Evolutionary conservation across 2,797 vertebrate species (phyloP).

Genomic region (Micromesistius poutassou): DNA sequence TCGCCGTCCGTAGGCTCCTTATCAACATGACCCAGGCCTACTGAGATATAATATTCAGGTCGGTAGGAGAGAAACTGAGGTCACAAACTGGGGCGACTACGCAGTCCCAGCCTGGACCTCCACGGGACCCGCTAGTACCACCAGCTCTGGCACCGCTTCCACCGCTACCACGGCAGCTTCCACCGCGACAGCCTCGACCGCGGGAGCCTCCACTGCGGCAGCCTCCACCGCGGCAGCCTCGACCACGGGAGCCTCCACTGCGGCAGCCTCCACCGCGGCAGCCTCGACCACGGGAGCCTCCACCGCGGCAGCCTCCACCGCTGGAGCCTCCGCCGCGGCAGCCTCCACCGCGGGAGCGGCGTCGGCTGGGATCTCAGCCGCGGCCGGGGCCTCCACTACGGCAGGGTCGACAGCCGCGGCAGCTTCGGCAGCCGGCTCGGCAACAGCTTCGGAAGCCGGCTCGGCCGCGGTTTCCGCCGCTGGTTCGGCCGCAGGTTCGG

Average conservation of each 20-base stretch:
- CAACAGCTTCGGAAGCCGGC: slow-evolving; percentile 30
- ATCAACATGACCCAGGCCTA: neutral
- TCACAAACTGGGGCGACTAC: slow-evolving; percentile 17
- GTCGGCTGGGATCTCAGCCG: neutral
- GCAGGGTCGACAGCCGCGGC: slow-evolving; percentile 18
- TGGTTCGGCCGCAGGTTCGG: slow-evolving; percentile 20
- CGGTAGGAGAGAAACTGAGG: neutral
- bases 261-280: slow-evolving; percentile 10
- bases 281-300: neutral
- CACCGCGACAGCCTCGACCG: neutral
- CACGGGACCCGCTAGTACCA: neutral
- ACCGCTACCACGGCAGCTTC: slow-evolving; percentile 10
- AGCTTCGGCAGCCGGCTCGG: slow-evolving; percentile 20
- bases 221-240: neutral
- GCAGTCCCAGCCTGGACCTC: slow-evolving; percentile 4
- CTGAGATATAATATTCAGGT: neutral
- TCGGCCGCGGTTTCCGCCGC: slow-evolving; percentile 41
- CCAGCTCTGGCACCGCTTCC: neutral
- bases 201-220: neutral
- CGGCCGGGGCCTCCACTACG: slow-evolving; percentile 1
- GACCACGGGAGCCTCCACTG: neutral
- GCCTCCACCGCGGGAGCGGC: neutral
- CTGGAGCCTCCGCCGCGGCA: slow-evolving; percentile 6
- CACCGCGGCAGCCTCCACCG: neutral
- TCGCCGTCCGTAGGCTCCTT: neutral